Evolutionary conservation across 2,888 invertebrate genomes (phyloP).

Genomic region (Drosophila setosimentum): DNA sequence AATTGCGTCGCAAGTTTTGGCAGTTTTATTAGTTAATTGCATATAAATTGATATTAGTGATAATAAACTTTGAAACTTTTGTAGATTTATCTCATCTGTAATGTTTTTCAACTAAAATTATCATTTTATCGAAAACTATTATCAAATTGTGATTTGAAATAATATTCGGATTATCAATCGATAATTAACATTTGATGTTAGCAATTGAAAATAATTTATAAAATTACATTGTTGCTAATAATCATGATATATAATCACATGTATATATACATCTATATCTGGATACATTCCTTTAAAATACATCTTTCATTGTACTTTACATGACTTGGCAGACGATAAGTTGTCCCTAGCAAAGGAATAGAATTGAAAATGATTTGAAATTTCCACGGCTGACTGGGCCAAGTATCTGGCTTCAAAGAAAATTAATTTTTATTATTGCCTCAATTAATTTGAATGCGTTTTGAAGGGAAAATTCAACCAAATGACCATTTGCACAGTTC

Average conservation of each 20-base stretch:
- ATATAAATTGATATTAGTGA: not conserved
- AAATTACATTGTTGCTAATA: not conserved
- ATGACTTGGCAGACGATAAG: not conserved
- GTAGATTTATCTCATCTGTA: too few relatives aligned
- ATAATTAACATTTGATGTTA: not conserved
- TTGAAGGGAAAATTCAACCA: conserved; percentile 43
- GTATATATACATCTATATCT: fast-evolving
- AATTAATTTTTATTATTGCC: conserved; percentile 40
- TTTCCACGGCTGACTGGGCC: conserved; percentile 14
- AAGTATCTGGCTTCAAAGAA: conserved; percentile 35
- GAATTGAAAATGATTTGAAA: conserved; percentile 10
- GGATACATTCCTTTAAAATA: not conserved
- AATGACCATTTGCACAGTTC: conserved; percentile 7
- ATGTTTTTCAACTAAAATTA: not conserved
- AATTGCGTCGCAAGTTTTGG: not conserved
- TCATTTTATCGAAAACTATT: not conserved
- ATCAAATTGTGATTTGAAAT: not conserved
- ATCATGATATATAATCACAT: not conserved
- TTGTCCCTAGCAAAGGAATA: not conserved
- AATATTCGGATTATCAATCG: not conserved
- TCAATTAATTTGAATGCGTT: conserved; percentile 51
- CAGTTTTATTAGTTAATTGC: not conserved
- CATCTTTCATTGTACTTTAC: too few relatives aligned
- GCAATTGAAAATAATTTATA: not conserved
- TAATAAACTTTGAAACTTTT: not conserved